Evolutionary conservation across 2,888 invertebrate genomes (phyloP).

Genomic region (Philhelius pedissequus): DNA sequence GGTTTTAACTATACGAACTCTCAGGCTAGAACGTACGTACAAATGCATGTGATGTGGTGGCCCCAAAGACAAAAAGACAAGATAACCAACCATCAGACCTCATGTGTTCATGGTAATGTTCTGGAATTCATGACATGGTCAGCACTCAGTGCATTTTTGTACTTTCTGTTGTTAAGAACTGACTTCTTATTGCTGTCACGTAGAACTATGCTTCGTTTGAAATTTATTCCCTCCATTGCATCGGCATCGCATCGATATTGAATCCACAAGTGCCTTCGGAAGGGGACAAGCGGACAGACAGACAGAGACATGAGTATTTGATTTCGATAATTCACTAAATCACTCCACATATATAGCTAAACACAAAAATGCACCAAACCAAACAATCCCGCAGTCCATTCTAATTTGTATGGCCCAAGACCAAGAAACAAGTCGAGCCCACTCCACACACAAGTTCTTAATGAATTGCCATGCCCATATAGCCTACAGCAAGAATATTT

Average conservation of each 20-base stretch:
- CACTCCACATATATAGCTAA: conserved; percentile 61
- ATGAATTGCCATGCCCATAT: conserved; percentile 44
- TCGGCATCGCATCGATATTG: too few relatives aligned
- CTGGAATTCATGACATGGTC: conserved; percentile 66
- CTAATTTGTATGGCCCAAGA: not conserved
- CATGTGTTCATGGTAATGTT: conserved; percentile 54
- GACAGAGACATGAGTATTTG: conserved; percentile 60
- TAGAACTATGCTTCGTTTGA: conserved; percentile 61
- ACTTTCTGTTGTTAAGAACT: not conserved
- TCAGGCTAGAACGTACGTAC: not conserved
- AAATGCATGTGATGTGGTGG: not conserved
- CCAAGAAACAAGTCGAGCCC: too few relatives aligned
- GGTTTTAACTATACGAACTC: conserved; percentile 19
- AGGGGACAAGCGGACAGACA: not conserved
- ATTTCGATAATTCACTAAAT: conserved; percentile 68
- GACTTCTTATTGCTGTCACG: conserved; percentile 60
- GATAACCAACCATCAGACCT: conserved; percentile 18
- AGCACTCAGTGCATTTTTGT: conserved; percentile 13
- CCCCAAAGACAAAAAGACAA: conserved; percentile 11
- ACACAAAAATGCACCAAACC: conserved; percentile 5
- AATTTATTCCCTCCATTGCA: conserved; percentile 58
- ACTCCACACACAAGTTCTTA: conserved; percentile 14
- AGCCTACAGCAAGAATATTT: conserved; percentile 24
- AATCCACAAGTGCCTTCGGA: conserved; percentile 4
- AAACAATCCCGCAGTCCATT: not conserved